A percentile compares a stretch with the other conserved stretches of the same genome.
Evolutionary conservation across 2,888 invertebrate genomes (phyloP).

Genomic region (Sarcophaga subvicina): DNA sequence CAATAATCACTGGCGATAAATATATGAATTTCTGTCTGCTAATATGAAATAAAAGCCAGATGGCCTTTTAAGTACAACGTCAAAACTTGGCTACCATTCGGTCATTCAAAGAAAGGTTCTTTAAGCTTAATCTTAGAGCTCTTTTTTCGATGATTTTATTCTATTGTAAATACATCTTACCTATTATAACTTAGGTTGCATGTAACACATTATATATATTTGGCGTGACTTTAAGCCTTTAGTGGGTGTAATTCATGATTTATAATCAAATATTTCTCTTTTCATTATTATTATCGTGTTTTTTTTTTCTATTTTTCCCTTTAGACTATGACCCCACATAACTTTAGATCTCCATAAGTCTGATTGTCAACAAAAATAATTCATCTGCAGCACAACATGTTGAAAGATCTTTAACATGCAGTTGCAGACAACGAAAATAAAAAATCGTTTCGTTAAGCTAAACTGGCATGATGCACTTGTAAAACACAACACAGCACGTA

Average conservation of each 20-base stretch:
- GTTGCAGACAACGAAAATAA: neutral
- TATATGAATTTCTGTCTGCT: too few relatives aligned
- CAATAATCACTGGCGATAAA: too few relatives aligned
- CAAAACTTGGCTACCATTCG: too few relatives aligned
- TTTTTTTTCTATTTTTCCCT: neutral
- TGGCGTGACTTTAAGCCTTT: neutral
- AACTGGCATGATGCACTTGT: slow-evolving; percentile 56
- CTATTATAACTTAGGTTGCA: neutral
- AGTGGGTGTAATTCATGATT: neutral
- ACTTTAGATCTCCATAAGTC: slow-evolving; percentile 43
- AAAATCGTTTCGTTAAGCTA: slow-evolving; percentile 39
- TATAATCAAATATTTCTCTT: neutral
- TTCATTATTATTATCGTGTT: neutral
- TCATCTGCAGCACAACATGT: slow-evolving; percentile 42
- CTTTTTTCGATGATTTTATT: too few relatives aligned
- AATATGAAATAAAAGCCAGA: too few relatives aligned
- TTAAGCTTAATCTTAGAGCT: too few relatives aligned
- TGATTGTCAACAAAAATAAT: slow-evolving; percentile 43
- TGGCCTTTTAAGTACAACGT: too few relatives aligned
- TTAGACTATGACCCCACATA: slow-evolving; percentile 11
- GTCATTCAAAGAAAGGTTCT: too few relatives aligned
- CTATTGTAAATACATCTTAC: too few relatives aligned
- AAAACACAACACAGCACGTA: slow-evolving; percentile 24
- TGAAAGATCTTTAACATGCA: slow-evolving; percentile 58
- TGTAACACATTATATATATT: too few relatives aligned